A percentile compares a stretch with the other conserved stretches of the same genome.
Conservation (phyloP, 2,113 vertebrate genomes). For the Misgurnus mizolepis region DNA sequence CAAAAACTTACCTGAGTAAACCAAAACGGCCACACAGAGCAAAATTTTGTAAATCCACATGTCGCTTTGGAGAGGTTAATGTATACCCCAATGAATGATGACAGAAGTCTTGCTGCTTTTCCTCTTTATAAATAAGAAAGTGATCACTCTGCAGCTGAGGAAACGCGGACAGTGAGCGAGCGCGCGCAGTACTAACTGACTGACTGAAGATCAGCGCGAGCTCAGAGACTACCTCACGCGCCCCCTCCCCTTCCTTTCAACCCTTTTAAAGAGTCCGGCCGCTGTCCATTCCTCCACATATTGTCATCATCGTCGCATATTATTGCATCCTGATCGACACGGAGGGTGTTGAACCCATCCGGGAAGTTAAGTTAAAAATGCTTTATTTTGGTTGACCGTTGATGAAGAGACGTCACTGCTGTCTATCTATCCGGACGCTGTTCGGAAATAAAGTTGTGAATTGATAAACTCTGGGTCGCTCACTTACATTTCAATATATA, state of each 20-base stretch:
- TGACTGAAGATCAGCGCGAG: slow-evolving; percentile 25
- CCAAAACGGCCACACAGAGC: slow-evolving; percentile 49
- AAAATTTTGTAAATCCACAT: slow-evolving; percentile 62
- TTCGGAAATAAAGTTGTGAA: slow-evolving; percentile 19
- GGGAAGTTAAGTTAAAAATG: slow-evolving; percentile 49
- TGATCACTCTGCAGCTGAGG: background rate
- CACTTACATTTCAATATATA: background rate
- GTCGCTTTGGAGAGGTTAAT: slow-evolving; percentile 13
- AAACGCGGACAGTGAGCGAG: background rate
- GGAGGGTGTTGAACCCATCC: slow-evolving; percentile 52
- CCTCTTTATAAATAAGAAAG: background rate
- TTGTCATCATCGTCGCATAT: background rate
- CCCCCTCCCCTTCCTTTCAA: slow-evolving; percentile 43
- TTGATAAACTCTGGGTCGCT: slow-evolving; percentile 26
- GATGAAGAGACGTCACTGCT: slow-evolving; percentile 18
- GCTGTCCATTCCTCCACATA: background rate
- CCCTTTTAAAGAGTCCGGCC: slow-evolving; percentile 29
- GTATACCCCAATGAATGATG: background rate
- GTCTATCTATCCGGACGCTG: background rate
- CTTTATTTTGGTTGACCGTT: slow-evolving; percentile 13
- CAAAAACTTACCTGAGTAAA: slow-evolving; percentile 59
- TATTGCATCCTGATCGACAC: slow-evolving; percentile 42
- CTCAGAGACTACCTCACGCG: slow-evolving; percentile 10
- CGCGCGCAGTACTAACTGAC: background rate
- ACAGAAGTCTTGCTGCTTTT: background rate